phyloP scores from a whole-genome alignment of 1,140 invertebrate genomes.

The Scaptomyza graminum region DNA sequence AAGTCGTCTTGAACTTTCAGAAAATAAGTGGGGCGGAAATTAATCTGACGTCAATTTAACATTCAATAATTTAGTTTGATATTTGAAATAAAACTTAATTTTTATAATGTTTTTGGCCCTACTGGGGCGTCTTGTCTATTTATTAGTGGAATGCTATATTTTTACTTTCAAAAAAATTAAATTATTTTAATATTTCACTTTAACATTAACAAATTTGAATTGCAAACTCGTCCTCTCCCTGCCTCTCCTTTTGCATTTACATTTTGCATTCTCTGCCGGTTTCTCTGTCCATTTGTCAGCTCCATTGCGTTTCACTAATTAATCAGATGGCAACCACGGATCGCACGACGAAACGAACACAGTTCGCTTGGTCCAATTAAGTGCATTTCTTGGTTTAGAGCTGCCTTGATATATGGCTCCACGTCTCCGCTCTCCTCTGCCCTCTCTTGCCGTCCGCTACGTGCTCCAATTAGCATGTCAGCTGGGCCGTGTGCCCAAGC shows the following conservation, averaged over 20 bases:
- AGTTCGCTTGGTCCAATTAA: conserved; percentile 63
- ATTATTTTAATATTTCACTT: too few relatives aligned
- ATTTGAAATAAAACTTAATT: too few relatives aligned
- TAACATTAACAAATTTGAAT: too few relatives aligned
- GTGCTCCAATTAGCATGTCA: conserved; percentile 76
- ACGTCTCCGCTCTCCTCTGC: neutral
- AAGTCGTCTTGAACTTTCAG: too few relatives aligned
- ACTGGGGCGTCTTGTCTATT: too few relatives aligned
- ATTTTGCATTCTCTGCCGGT: too few relatives aligned
- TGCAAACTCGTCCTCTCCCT: neutral
- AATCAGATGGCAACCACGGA: conserved; percentile 58
- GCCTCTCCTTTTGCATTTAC: neutral
- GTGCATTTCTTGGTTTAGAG: conserved; percentile 67
- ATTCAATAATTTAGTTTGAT: too few relatives aligned
- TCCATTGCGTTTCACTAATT: conserved; percentile 55
- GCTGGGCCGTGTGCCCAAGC: conserved; percentile 19
- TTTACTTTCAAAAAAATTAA: too few relatives aligned
- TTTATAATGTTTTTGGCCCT: too few relatives aligned
- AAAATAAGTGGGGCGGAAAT: too few relatives aligned
- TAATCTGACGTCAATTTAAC: too few relatives aligned
- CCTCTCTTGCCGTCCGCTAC: conserved; percentile 34
- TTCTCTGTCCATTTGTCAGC: neutral
- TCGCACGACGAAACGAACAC: conserved; percentile 25
- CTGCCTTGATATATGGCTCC: neutral
- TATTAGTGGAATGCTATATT: too few relatives aligned